Evolutionary conservation across 1,140 invertebrate species (phyloP), one percentile per base, ranked within the genome.

Genomic region (Anoplophora glabripennis): DNA sequence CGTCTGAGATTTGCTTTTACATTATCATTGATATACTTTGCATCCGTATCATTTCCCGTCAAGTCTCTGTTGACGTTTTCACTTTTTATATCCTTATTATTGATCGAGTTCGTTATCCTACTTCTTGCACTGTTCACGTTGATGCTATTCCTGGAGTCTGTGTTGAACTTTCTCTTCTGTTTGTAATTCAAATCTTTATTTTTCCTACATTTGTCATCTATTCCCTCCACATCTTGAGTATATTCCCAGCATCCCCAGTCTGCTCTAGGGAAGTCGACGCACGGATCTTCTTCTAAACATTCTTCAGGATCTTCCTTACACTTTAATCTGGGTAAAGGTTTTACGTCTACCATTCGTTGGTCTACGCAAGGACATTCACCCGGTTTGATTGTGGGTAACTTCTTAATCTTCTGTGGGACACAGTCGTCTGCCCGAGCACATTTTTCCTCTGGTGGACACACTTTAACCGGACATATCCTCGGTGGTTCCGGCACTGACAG

Each of bases 241-340:
- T 64, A 64, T 40, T 64, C 54, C 63, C 63, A 64, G 40, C 63
- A 64, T 8, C 63, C 63, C 57, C 57, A 59, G 49, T 64, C 63
- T 7, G 63, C 57, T 35, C 63, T 37, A n/a, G 63, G 63, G 40
- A 53, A 56, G 2, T n/a, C 15, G 4, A 47, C 38, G 28, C 63
- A 64, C 3, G 57, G 63, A 42, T 64, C 63, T 11, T 47, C 46
- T 9, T 51, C 41, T 1, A 57, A 11, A 41, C 63, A 64, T 1
- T 64, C 62, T 15, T 36, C 8, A 0, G 48, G 48, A 37, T 64
- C 63, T 9, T 64, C 63, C 11, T 46, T 38, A 34, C 63, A 64
- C 12, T 47, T 40, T 17, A 64, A 45, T 12, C 62, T 53, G 14
- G 57, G 52, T 8, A 59, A 17, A 33, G 53, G 53, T 15, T 10